Evolutionary conservation across 2,888 invertebrate genomes (phyloP).

Genomic region (Blera fallax): DNA sequence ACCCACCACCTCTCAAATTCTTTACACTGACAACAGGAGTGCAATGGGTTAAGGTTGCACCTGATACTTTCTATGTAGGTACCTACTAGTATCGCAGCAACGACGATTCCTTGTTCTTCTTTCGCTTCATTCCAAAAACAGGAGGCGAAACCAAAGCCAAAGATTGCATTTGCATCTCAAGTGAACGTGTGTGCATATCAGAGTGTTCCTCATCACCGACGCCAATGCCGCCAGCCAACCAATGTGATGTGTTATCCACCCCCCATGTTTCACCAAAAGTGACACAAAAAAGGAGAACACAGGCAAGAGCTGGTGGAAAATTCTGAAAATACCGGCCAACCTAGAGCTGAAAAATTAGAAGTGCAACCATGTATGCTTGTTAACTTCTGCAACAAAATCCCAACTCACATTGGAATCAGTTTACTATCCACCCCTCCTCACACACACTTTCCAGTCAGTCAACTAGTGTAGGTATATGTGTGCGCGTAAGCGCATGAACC

Average conservation of each 20-base stretch:
- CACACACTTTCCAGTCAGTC: neutral
- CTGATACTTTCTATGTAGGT: constrained; percentile 46
- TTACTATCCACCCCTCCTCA: constrained; percentile 23
- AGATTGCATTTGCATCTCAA: constrained; percentile 69
- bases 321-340: constrained; percentile 34
- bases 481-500: too few species aligned
- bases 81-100: constrained; percentile 32
- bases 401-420: constrained; percentile 57
- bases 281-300: constrained; percentile 7
- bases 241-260: constrained; percentile 17
- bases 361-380: constrained; percentile 66
- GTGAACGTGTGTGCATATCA: constrained; percentile 48
- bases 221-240: neutral
- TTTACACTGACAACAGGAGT: constrained; percentile 3
- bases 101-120: constrained; percentile 9
- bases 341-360: constrained; percentile 58
- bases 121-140: neutral
- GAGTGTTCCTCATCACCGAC: neutral
- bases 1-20: neutral
- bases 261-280: constrained; percentile 5
- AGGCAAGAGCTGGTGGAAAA: constrained; percentile 8
- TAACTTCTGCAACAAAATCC: constrained; percentile 61
- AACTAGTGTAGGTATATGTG: neutral
- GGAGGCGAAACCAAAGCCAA: constrained; percentile 48
- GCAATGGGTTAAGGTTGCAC: constrained; percentile 43